A percentile compares a stretch with the other conserved stretches of the same genome.
phyloP scores from a whole-genome alignment of 2,888 invertebrate species.

The Torymus texanus region DNA sequence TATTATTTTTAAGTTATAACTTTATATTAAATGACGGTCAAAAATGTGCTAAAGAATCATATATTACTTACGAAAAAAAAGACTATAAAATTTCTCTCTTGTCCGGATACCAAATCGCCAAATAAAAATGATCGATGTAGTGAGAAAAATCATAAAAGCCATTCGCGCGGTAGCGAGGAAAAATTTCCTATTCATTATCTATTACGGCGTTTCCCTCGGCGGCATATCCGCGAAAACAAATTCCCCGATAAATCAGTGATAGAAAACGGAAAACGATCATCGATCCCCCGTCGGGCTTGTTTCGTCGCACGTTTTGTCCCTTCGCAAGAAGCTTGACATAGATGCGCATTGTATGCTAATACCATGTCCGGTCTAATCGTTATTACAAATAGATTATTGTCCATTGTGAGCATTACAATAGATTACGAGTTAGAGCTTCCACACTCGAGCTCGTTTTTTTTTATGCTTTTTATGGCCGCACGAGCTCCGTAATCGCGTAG shows the following conservation, averaged over 20 bases:
- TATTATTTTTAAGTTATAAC: no score
- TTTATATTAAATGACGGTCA: no score
- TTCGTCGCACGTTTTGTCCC: not conserved
- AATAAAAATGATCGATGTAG: slow-evolving; percentile 46
- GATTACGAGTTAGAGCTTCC: slow-evolving; percentile 1
- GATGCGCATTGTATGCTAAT: slow-evolving; percentile 29
- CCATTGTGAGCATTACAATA: not conserved
- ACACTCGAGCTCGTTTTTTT: slow-evolving; percentile 56
- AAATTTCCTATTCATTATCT: slow-evolving; percentile 48
- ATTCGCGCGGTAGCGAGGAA: slow-evolving; percentile 21
- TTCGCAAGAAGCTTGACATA: not conserved
- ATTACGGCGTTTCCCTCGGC: slow-evolving; percentile 1
- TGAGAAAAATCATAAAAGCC: slow-evolving; percentile 50
- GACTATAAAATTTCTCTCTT: slow-evolving; percentile 10
- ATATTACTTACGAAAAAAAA: no score
- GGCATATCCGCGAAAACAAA: slow-evolving; percentile 12
- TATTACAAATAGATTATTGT: slow-evolving; percentile 21
- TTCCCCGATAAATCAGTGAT: slow-evolving; percentile 34
- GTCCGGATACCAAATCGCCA: slow-evolving; percentile 14
- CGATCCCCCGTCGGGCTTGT: slow-evolving; percentile 4
- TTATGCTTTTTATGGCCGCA: slow-evolving; percentile 48
- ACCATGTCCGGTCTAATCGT: not conserved
- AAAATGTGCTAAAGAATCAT: no score
- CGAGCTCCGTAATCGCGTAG: slow-evolving; percentile 65
- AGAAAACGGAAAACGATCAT: slow-evolving; percentile 23